Percentiles rank a stretch among this genome's conserved stretches.
These are phyloP conservation scores for Spinibarbus caldwelli DNA, from an alignment of 2,797 vertebrate genomes.

Conservation along the genomic window DNA sequence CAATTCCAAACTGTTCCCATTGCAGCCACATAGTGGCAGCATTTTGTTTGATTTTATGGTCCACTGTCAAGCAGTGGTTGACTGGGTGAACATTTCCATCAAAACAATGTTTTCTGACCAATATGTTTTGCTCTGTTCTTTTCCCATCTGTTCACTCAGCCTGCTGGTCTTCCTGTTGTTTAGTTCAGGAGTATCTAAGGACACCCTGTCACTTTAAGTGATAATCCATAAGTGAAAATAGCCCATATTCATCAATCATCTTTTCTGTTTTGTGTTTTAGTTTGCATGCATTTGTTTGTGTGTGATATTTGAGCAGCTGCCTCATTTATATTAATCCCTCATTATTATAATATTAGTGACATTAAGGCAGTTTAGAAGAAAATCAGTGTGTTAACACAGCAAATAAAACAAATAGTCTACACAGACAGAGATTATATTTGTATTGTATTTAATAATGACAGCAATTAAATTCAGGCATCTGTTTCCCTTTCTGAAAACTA, in stretches of 20 bases:
- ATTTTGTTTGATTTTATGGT: slow-evolving; percentile 10
- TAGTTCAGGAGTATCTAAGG: slow-evolving; percentile 8
- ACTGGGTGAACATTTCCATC: neutral
- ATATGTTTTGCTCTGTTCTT: neutral
- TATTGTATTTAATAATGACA: neutral
- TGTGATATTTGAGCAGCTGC: slow-evolving; percentile 27
- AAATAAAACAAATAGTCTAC: neutral
- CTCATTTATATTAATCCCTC: slow-evolving; percentile 16
- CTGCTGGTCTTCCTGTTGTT: slow-evolving; percentile 8
- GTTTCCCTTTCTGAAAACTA: neutral
- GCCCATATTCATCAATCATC: slow-evolving; percentile 7
- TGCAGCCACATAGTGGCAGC: slow-evolving; percentile 47
- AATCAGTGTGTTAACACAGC: neutral
- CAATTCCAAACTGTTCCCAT: neutral
- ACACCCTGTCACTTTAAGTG: neutral
- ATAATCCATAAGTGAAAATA: neutral
- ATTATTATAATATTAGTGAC: neutral
- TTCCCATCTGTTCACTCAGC: neutral
- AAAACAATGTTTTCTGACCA: slow-evolving; percentile 27
- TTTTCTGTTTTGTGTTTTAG: slow-evolving; percentile 22
- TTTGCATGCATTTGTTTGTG: neutral
- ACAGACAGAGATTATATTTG: neutral
- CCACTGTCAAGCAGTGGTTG: neutral
- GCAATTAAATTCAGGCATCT: neutral
- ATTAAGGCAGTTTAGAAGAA: neutral